Conservation (phyloP, 2,113 vertebrate species). For the Vicugna pacos region DNA sequence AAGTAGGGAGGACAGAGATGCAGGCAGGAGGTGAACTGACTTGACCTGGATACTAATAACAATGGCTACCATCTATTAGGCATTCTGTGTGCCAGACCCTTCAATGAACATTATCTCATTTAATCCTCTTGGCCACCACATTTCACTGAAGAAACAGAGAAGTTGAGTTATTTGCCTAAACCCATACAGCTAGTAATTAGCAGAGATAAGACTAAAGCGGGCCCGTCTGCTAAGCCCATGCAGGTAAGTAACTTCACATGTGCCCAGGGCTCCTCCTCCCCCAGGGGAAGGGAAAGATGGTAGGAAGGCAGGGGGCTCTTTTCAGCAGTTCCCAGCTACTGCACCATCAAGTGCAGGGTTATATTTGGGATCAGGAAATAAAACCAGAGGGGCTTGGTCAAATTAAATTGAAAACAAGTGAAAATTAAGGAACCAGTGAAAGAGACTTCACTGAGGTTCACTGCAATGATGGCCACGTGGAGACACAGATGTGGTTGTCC, state of each 20-base stretch:
- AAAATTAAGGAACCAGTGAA: background rate
- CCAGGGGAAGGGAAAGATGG: background rate
- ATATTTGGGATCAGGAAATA: background rate
- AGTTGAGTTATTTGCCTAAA: background rate
- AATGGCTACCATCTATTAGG: rapidly evolving
- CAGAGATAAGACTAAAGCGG: background rate
- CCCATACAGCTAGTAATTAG: background rate
- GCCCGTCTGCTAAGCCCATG: background rate
- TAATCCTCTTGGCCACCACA: background rate
- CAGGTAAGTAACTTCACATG: background rate
- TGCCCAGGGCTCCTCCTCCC: background rate
- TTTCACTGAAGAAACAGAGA: background rate
- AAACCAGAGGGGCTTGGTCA: background rate
- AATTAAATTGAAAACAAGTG: background rate
- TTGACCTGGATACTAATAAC: background rate
- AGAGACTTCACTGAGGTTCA: background rate
- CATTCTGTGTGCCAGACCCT: background rate
- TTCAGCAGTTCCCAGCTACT: background rate
- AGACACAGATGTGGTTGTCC: background rate
- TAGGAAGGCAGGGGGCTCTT: background rate
- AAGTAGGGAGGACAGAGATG: background rate
- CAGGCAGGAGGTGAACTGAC: background rate
- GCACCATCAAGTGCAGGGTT: background rate
- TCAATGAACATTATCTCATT: background rate
- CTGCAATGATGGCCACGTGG: background rate